Evolutionary conservation across 2,113 vertebrate genomes (phyloP).

Genomic region (Hippocampus abdominalis): DNA sequence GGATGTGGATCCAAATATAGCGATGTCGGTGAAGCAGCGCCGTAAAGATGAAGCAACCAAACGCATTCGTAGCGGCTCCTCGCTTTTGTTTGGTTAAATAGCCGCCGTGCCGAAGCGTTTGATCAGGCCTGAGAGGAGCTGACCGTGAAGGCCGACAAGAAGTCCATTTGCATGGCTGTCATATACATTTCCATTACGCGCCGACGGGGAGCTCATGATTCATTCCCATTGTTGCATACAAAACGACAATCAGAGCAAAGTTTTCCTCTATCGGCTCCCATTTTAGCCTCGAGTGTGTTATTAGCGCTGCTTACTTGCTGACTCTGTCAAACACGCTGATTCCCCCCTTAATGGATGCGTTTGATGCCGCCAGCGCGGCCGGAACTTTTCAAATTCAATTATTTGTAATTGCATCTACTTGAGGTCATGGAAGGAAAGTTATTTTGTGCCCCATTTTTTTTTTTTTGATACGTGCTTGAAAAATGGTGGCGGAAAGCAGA

Average conservation of each 20-base stretch:
- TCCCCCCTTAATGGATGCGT: not conserved
- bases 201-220: not conserved
- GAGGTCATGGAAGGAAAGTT: not conserved
- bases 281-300: not conserved
- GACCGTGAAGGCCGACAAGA: not conserved
- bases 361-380: not conserved
- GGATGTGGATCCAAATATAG: not conserved
- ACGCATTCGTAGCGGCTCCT: not conserved
- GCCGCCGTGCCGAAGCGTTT: not conserved
- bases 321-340: not conserved
- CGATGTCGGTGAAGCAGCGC: not conserved
- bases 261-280: not conserved
- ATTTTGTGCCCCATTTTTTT: not conserved
- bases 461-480: not conserved
- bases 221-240: not conserved
- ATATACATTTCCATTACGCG: not conserved
- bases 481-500: no score
- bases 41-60: not conserved
- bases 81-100: not conserved
- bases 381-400: not conserved
- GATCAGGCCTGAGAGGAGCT: not conserved
- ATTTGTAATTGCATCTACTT: not conserved
- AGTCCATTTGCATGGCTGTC: not conserved
- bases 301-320: slow-evolving; percentile 1
- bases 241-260: not conserved